Base-by-base conservation (phyloP, 30 jellyfish, hydroid and myxozoan genomes). In the Sanderia malayensis region DNA sequence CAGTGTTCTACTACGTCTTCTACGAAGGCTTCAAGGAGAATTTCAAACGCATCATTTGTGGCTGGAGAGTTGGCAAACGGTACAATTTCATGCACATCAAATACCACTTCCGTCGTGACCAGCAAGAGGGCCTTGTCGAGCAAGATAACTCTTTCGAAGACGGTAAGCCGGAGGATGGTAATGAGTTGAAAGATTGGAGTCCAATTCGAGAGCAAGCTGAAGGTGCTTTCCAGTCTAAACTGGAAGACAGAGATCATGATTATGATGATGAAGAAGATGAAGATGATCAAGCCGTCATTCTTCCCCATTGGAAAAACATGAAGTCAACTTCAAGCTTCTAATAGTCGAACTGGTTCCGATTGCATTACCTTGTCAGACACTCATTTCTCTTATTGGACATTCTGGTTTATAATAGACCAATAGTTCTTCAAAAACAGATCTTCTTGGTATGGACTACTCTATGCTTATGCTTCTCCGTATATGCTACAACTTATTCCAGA, bases 161-260 rank as follows among this genome's bases (percentile, higher is more conserved):
- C 44, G 74, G 89, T n/a, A n/a, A n/a, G n/a, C n/a, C n/a, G n/a
- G 52, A 49, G n/a, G 28, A 47, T 73, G 44, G 37, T 24, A 37
- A 45, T 66, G 89, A 78, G 46, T 32, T 64, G 82, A 53, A 32
- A 30, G 89, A 78, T 8, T 78, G 89, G 82, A 59, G 34, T 25
- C 82, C 81, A n/a, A n/a, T n/a, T n/a, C n/a, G n/a, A 0, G 24
- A 60, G 0, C 1, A 22, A 73, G 33, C 32, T 67, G 52, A 18
- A 4, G 61, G 75, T 9, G 26, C 76, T 18, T 21, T 76, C 37
- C 70, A 78, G 26, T 27, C 70, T 1, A 72, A 31, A 31, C 53
- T 78, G 31, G 66, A 78, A 52, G 89, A 78, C 28, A 78, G 49
- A 47, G 89, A 78, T 8, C 89, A 78, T 26, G 89, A 78, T 66